Percentiles rank a stretch among this genome's conserved stretches.
phyloP scores from a whole-genome alignment of 1,140 invertebrate species.

The Lysiphlebus fabarum region DNA sequence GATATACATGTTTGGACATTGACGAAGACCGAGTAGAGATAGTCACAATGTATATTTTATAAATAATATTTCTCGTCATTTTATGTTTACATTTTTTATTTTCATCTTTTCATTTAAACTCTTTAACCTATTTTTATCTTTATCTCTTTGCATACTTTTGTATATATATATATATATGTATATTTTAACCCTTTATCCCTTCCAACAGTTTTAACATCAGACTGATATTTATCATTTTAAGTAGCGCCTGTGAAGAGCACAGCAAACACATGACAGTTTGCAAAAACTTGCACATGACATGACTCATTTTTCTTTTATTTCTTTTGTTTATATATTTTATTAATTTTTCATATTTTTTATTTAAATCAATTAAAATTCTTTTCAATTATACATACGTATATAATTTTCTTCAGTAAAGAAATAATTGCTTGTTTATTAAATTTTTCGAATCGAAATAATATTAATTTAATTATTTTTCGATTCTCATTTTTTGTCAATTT shows the following conservation, averaged over 20 bases:
- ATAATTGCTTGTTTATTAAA: too few relatives aligned
- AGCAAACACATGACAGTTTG: conserved; percentile 17
- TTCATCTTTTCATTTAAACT: conserved; percentile 4
- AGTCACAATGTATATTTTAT: conserved; percentile 11
- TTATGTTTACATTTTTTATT: conserved; percentile 1
- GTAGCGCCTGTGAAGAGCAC: conserved; percentile 19
- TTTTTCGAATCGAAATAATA: too few relatives aligned
- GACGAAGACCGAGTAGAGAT: conserved; percentile 24
- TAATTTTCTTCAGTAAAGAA: too few relatives aligned
- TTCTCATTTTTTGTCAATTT: too few relatives aligned
- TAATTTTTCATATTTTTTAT: neutral
- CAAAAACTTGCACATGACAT: conserved; percentile 5
- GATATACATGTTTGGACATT: conserved; percentile 16
- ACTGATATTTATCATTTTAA: conserved; percentile 24
- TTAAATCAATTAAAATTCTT: too few relatives aligned
- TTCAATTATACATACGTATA: too few relatives aligned
- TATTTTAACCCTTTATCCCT: neutral
- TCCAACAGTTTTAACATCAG: conserved; percentile 1
- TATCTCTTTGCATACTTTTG: conserved; percentile 7
- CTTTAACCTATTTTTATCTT: conserved; percentile 10
- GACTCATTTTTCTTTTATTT: conserved; percentile 7
- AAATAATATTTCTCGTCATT: conserved; percentile 3
- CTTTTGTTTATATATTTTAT: conserved; percentile 8
- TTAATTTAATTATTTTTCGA: too few relatives aligned
- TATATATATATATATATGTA: neutral